These are phyloP conservation scores for Xyrichtys novacula DNA, from an alignment of 2,797 vertebrate species.

Conservation along the genomic window DNA sequence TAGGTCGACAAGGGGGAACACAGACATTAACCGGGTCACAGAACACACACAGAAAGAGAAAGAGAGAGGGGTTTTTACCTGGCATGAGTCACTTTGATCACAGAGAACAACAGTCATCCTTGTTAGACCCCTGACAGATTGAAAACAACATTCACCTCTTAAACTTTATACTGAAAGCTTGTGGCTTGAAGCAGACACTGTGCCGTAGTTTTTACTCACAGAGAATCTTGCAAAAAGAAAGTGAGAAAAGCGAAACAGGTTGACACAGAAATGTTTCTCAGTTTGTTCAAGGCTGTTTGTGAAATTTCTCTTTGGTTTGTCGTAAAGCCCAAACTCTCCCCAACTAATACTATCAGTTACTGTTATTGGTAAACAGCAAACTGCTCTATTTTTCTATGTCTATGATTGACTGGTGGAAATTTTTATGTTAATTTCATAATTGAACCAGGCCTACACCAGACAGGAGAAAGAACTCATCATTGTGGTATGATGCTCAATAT, in stretches of 20 bases:
- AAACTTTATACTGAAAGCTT: not conserved
- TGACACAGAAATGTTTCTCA: too few species aligned
- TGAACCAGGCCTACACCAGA: too few species aligned
- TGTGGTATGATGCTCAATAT: too few species aligned
- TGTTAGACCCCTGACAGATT: slow-evolving; percentile 2
- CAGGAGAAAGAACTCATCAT: too few species aligned
- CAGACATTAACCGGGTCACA: slow-evolving; percentile 41
- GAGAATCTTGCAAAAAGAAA: too few species aligned
- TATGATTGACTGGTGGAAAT: not conserved
- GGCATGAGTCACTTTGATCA: slow-evolving; percentile 30
- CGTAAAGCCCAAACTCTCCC: not conserved
- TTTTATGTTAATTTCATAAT: too few species aligned
- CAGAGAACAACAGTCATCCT: not conserved
- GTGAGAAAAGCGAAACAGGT: too few species aligned
- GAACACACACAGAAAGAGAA: slow-evolving; percentile 33
- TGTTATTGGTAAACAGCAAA: not conserved
- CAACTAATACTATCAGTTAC: not conserved
- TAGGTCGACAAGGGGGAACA: slow-evolving; percentile 42
- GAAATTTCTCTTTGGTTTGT: too few species aligned
- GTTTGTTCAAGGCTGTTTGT: too few species aligned
- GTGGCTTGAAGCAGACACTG: not conserved
- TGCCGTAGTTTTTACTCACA: not conserved
- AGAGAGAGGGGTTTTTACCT: slow-evolving; percentile 45
- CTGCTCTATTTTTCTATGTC: too few species aligned
- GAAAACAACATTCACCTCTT: not conserved